Percentiles rank a stretch among this genome's conserved stretches.
These are phyloP conservation scores for Esperia sulphurella DNA, from an alignment of 2,888 invertebrate species.

Conservation along the genomic window DNA sequence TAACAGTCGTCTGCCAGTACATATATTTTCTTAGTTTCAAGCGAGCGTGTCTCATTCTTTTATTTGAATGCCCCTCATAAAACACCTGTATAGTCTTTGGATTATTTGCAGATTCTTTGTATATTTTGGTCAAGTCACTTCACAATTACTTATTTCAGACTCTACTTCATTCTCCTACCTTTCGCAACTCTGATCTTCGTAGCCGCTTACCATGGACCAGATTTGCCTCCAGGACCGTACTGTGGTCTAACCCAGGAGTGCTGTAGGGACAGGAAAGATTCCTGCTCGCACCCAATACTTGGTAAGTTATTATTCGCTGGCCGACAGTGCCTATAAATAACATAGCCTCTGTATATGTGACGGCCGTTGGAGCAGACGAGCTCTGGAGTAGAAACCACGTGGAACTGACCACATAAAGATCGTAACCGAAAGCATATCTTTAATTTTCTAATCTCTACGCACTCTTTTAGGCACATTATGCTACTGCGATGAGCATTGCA, in stretches of 20 bases:
- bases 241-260: slow-evolving; percentile 78
- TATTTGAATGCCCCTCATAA: too few relatives aligned
- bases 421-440: too few relatives aligned
- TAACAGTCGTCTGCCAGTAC: too few relatives aligned
- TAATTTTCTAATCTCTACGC: neutral
- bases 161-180: slow-evolving; percentile 26
- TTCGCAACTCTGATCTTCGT: slow-evolving; percentile 24
- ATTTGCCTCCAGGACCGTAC: slow-evolving; percentile 79
- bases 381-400: too few relatives aligned
- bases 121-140: too few relatives aligned
- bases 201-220: slow-evolving; percentile 53
- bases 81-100: too few relatives aligned
- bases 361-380: too few relatives aligned
- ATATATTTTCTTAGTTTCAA: too few relatives aligned
- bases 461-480: slow-evolving; percentile 85
- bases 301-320: slow-evolving; percentile 56
- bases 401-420: too few relatives aligned
- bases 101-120: too few relatives aligned
- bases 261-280: slow-evolving; percentile 87
- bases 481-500: slow-evolving; percentile 97
- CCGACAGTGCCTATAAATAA: neutral
- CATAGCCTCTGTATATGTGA: too few relatives aligned
- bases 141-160: slow-evolving; percentile 26
- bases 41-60: too few relatives aligned
- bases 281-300: slow-evolving; percentile 89